Percentiles rank a stretch among this genome's conserved stretches.
Evolutionary conservation across 2,113 vertebrate species (phyloP).

Genomic region (Corythornis madagascariensis): DNA sequence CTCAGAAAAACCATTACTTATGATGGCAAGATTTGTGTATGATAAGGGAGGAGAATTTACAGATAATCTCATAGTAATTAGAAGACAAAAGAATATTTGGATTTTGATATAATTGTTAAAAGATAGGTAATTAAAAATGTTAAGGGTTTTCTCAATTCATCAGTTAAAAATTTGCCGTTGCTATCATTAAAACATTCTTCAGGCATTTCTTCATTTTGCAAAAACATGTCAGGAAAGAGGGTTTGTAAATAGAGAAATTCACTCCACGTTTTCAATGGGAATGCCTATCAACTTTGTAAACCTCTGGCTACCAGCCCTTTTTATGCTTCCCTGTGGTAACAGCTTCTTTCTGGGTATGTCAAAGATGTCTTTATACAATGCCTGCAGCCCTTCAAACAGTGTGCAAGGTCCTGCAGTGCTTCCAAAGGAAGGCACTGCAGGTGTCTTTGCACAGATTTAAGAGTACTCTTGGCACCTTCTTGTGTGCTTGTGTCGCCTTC

Average conservation of each 20-base stretch:
- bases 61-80: not conserved
- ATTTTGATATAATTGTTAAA: not conserved
- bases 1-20: not conserved
- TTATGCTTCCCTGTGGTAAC: constrained; percentile 9
- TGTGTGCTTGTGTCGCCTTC: not conserved
- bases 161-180: not conserved
- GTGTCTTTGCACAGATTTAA: constrained; percentile 30
- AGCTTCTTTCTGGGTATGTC: not conserved
- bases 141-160: not conserved
- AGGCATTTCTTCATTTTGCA: not conserved
- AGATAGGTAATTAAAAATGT: not conserved
- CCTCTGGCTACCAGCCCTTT: not conserved
- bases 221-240: not conserved
- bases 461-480: not conserved
- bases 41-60: not conserved
- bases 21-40: not conserved
- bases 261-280: not conserved
- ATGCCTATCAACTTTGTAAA: not conserved
- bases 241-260: constrained; percentile 21
- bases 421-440: constrained; percentile 21
- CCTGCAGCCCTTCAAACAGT: constrained; percentile 15
- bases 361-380: constrained; percentile 39
- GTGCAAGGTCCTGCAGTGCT: not conserved
- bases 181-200: not conserved
- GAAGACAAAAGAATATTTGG: not conserved